Conservation (phyloP, 2,888 invertebrate species). For the Diaperis boleti region DNA sequence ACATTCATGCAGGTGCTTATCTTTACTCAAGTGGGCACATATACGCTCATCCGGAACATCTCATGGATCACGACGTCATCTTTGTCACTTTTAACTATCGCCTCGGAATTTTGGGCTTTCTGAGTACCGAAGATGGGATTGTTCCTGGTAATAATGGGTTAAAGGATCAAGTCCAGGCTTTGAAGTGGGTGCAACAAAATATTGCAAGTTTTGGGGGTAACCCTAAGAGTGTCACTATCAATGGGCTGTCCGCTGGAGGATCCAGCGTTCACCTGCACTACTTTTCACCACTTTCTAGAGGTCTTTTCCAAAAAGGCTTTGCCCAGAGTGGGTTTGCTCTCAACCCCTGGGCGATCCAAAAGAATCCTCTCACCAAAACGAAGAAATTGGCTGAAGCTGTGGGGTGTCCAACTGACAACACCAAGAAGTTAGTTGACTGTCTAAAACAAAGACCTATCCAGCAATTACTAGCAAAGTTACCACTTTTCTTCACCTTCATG, state of each 20-base stretch:
- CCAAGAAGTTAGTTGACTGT: conserved; percentile 54
- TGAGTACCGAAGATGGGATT: conserved; percentile 78
- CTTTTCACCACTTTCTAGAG: not conserved
- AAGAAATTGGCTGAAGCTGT: conserved; percentile 50
- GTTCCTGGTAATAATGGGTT: conserved; percentile 80
- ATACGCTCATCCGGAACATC: conserved; percentile 69
- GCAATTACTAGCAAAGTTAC: conserved; percentile 46
- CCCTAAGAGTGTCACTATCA: conserved; percentile 75
- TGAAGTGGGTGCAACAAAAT: conserved; percentile 78
- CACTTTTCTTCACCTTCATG: conserved; percentile 20
- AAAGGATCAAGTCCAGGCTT: conserved; percentile 79
- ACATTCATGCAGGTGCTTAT: conserved; percentile 79
- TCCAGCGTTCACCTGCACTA: conserved; percentile 12
- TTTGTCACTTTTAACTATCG: conserved; percentile 79
- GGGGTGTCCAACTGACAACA: conserved; percentile 54
- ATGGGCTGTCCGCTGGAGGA: conserved; percentile 64
- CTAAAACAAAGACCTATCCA: conserved; percentile 53
- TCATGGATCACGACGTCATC: conserved; percentile 76
- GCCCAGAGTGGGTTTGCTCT: conserved; percentile 13
- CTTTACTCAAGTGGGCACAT: no score
- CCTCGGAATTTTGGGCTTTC: conserved; percentile 80
- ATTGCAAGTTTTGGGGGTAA: conserved; percentile 80
- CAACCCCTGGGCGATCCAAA: not conserved
- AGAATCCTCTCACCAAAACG: conserved; percentile 45
- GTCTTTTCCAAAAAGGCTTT: conserved; percentile 9